Evolutionary conservation across 1,140 invertebrate genomes (phyloP).

Genomic region (honey bee (Apis mellifera)): DNA sequence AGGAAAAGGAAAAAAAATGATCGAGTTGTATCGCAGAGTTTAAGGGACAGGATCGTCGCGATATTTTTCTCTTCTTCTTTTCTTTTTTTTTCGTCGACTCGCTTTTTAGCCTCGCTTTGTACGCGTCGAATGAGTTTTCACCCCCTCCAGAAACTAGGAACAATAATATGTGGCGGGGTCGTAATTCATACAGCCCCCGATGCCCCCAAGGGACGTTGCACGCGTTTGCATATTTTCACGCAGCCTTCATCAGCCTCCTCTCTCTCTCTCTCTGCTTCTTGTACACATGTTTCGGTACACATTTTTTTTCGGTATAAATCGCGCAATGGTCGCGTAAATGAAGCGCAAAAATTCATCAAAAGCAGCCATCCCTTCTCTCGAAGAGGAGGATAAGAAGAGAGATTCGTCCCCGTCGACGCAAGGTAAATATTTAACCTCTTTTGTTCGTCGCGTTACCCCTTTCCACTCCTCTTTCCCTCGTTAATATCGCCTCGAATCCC

Average conservation of each 20-base stretch:
- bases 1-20: too few species aligned
- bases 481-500: constrained; percentile 8
- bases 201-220: constrained; percentile 36
- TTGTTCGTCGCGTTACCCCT: too few species aligned
- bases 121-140: constrained; percentile 45
- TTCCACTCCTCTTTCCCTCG: neutral
- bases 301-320: constrained; percentile 14
- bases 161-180: constrained; percentile 80
- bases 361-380: neutral
- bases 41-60: neutral
- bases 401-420: neutral
- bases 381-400: neutral
- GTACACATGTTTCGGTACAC: neutral
- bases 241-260: constrained; percentile 41
- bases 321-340: neutral
- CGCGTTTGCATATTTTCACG: constrained; percentile 52
- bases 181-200: constrained; percentile 49
- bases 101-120: constrained; percentile 20
- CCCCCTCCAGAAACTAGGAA: constrained; percentile 14
- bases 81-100: constrained; percentile 12
- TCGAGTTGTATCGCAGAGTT: too few species aligned
- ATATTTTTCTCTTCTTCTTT: constrained; percentile 21
- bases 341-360: constrained; percentile 57
- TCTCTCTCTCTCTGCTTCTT: too few species aligned
- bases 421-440: constrained; percentile 27